Percentiles rank a stretch among this genome's conserved stretches.
These are phyloP conservation scores for Clarias platycephalus DNA, from an alignment of 2,797 vertebrate species.

Conservation along the genomic window DNA sequence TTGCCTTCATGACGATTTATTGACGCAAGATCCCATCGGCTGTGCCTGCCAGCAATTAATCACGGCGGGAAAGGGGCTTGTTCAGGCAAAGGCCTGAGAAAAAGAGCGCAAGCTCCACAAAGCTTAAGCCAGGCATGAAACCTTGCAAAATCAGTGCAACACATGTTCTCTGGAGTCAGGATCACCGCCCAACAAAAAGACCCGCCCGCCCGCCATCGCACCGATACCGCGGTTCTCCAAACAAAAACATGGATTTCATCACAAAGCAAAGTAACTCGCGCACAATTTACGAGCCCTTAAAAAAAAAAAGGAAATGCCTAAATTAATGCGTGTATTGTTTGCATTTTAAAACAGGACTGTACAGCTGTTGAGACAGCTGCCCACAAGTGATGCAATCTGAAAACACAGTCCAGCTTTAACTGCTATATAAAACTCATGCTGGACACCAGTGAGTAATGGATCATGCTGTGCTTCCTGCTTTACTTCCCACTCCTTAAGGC, in stretches of 20 bases:
- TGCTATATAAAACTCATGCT: slow-evolving; percentile 12
- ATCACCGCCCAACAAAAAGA: slow-evolving; percentile 67
- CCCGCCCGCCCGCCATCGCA: background rate
- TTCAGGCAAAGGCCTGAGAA: slow-evolving; percentile 55
- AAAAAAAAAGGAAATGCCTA: background rate
- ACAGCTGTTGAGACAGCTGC: slow-evolving; percentile 30
- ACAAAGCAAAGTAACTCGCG: background rate
- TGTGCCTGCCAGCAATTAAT: slow-evolving; percentile 70
- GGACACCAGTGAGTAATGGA: slow-evolving; percentile 13
- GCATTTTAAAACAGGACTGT: background rate
- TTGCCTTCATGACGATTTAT: slow-evolving; percentile 71
- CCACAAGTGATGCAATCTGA: slow-evolving; percentile 29
- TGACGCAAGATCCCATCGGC: slow-evolving; percentile 70
- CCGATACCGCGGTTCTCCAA: background rate
- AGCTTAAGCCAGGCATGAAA: slow-evolving; percentile 67
- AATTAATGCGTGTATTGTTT: background rate
- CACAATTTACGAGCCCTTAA: background rate
- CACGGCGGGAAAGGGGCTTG: slow-evolving; percentile 59
- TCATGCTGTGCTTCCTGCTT: background rate
- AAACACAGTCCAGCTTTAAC: slow-evolving; percentile 9
- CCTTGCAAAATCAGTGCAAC: slow-evolving; percentile 68
- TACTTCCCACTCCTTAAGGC: background rate
- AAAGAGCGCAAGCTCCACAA: slow-evolving; percentile 46
- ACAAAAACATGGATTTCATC: background rate
- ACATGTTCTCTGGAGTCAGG: slow-evolving; percentile 64